Evolutionary conservation across 92 coral and sea anemone species (phyloP).

Genomic region (Porites divaricata): DNA sequence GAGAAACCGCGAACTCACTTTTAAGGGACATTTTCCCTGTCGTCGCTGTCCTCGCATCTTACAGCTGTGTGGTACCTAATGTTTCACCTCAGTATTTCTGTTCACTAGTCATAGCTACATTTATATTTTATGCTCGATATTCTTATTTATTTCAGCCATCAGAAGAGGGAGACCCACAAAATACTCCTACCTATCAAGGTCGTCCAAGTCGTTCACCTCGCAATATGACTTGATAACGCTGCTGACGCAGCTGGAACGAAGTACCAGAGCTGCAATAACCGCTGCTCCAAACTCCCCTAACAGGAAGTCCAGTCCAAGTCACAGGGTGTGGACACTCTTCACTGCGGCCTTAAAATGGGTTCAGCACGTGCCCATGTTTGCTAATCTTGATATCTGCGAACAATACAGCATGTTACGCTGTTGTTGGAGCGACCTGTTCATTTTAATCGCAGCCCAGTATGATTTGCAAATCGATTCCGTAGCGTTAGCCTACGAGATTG

Average conservation of each 20-base stretch:
- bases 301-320: slow-evolving; percentile 43
- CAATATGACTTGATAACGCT: slow-evolving; percentile 72
- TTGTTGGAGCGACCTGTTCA: slow-evolving; percentile 76
- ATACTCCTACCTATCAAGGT: slow-evolving; percentile 68
- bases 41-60: too few relatives aligned
- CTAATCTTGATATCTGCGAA: slow-evolving; percentile 75
- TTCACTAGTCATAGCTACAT: not conserved
- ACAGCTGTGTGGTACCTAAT: too few relatives aligned
- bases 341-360: slow-evolving; percentile 73
- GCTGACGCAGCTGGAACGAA: slow-evolving; percentile 67
- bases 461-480: slow-evolving; percentile 66
- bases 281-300: slow-evolving; percentile 39
- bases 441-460: slow-evolving; percentile 70
- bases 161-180: slow-evolving; percentile 73
- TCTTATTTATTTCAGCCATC: slow-evolving; percentile 46
- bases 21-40: too few relatives aligned
- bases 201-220: slow-evolving; percentile 69
- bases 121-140: not conserved
- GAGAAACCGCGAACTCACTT: too few relatives aligned
- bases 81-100: not conserved
- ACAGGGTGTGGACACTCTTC: slow-evolving; percentile 55
- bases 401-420: slow-evolving; percentile 71
- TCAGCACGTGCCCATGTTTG: slow-evolving; percentile 70
- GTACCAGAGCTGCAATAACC: slow-evolving; percentile 44
- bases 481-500: slow-evolving; percentile 59